Percentiles rank a stretch among this genome's conserved stretches.
These are phyloP conservation scores for Dendronephthya gigantea DNA, from an alignment of 64 coral and sea anemone genomes.

Conservation along the genomic window DNA sequence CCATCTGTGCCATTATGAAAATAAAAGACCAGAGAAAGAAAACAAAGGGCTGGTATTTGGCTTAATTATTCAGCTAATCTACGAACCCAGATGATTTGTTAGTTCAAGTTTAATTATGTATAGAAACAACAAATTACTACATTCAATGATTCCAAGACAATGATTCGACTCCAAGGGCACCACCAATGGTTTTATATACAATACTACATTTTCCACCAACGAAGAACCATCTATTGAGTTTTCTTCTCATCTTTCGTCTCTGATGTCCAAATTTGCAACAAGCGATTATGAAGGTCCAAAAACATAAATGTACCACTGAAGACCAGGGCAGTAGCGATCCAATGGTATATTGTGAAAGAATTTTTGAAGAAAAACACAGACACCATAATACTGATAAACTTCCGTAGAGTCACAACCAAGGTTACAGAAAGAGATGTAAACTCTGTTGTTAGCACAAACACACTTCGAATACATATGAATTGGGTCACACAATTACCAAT, in stretches of 20 bases:
- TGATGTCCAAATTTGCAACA: not conserved
- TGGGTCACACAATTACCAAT: slow-evolving; percentile 74
- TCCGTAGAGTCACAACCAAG: slow-evolving; percentile 78
- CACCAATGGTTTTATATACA: no score
- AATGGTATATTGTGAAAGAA: slow-evolving; percentile 83
- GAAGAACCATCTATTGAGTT: not conserved
- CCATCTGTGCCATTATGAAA: no score
- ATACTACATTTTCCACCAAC: not conserved
- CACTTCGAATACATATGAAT: slow-evolving; percentile 71
- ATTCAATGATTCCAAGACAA: no score
- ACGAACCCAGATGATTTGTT: no score
- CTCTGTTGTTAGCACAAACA: slow-evolving; percentile 81
- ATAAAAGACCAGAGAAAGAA: no score
- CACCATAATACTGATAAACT: slow-evolving; percentile 80
- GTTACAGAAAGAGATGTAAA: slow-evolving; percentile 82
- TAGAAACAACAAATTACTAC: no score
- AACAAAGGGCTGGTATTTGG: no score
- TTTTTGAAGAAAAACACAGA: slow-evolving; percentile 78
- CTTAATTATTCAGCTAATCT: no score
- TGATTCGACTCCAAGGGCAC: no score
- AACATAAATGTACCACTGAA: slow-evolving; percentile 76
- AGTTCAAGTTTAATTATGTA: no score
- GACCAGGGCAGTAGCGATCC: slow-evolving; percentile 62
- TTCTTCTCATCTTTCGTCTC: not conserved
- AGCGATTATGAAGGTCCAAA: slow-evolving; percentile 33